phyloP scores from a whole-genome alignment of 2,113 vertebrate genomes.

The Saimiri boliviensis region DNA sequence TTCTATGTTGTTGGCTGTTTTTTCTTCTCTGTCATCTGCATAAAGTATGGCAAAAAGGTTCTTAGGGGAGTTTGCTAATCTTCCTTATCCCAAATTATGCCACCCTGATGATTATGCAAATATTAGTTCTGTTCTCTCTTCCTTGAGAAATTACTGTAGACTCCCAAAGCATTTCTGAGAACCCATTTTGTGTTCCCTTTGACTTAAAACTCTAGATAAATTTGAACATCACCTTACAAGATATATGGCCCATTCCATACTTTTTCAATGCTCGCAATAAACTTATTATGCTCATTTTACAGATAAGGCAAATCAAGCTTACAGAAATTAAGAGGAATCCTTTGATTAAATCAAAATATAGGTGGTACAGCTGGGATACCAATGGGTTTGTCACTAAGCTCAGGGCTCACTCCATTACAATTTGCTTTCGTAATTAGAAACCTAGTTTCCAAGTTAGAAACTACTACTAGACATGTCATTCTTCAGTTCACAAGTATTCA shows the following conservation, averaged over 20 bases:
- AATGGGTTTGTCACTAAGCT: slow-evolving; percentile 14
- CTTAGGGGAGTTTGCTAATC: neutral
- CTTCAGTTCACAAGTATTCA: neutral
- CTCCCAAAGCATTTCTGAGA: neutral
- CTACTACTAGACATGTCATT: neutral
- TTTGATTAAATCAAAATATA: slow-evolving; percentile 52
- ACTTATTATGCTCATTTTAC: neutral
- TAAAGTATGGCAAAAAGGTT: neutral
- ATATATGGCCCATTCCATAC: neutral
- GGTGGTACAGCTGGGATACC: neutral
- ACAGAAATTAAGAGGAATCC: slow-evolving; percentile 23
- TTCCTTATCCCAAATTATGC: neutral
- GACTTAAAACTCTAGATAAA: neutral
- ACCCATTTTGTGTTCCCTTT: neutral
- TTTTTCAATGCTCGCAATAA: neutral
- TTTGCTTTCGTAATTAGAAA: slow-evolving; percentile 40
- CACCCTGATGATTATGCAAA: neutral
- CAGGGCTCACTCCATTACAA: neutral
- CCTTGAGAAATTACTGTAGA: neutral
- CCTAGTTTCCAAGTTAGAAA: neutral
- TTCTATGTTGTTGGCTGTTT: neutral
- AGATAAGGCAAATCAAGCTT: slow-evolving; percentile 16
- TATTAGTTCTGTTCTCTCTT: neutral
- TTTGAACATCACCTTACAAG: neutral
- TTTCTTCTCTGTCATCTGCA: neutral